Base-by-base conservation (phyloP, 2,888 invertebrate species). In the Nomada fucata region DNA sequence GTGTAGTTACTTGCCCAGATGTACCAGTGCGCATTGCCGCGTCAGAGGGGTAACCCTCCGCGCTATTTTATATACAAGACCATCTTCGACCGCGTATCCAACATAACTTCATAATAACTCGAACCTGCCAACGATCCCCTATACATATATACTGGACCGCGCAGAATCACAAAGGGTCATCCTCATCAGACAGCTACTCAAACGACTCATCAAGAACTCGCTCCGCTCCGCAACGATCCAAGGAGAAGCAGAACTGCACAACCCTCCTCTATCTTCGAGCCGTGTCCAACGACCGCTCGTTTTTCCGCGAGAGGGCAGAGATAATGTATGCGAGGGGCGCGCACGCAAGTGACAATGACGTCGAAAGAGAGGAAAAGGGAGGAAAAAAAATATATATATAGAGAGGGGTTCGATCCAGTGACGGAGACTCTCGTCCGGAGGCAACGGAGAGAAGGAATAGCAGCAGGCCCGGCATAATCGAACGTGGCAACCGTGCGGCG, bases 401-500 rank as follows among this genome's bases (percentile, higher is more conserved):
- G 18, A 4, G 52, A 13, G 7, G 59, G 76, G 75, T 60, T 78
- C 74, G 71, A 64, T 42, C 72, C 74, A 85, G 84, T 79, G 84
- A 84, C 76, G 76, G 53, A 26, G 61, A 67, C 47, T 78, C 77
- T 70, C 53, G 68, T 68, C 20, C 53, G 57, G 26, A 23, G 57
- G 57, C 57, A 10, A 57, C 11, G 47, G 44, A 52, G 47, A 13
- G 47, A 47, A 13, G 47, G 47, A 47, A 15, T 11, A 11, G 15
- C 15, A 44, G 64, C 15, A 61, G 52, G 52, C 52, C 47, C 42
- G 57, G 81, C 74, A 87, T 90, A 89, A 91, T 91, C 89, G 86
- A 87, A 86, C 86, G 90, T 88, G 90, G 89, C 91, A 89, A 86
- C 86, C 78, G 84, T 82, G 86, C 47, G 77, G 82, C 79, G 86